Percentiles rank a stretch among this genome's conserved stretches.
Evolutionary conservation across 2,888 invertebrate genomes (phyloP).

Genomic region (Epirrhoe alternata): DNA sequence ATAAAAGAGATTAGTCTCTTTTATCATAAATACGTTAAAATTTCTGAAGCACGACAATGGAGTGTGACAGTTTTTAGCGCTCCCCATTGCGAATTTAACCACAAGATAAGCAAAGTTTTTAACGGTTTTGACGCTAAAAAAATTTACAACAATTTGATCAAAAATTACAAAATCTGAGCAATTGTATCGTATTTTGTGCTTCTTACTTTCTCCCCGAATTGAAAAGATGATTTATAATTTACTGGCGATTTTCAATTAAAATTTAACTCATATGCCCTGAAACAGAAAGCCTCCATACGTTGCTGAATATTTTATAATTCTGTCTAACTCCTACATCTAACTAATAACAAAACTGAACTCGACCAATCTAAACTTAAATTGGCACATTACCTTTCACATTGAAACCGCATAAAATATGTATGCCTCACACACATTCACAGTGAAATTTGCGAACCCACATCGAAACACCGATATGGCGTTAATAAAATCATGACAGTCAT

Average conservation of each 20-base stretch:
- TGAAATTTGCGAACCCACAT: slow-evolving; percentile 64
- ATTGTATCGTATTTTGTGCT: background rate
- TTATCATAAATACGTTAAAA: slow-evolving; percentile 63
- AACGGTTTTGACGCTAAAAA: slow-evolving; percentile 22
- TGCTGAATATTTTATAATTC: slow-evolving; percentile 66
- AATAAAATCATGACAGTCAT: slow-evolving; percentile 83
- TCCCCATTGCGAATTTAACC: slow-evolving; percentile 36
- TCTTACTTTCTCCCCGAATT: slow-evolving; percentile 32
- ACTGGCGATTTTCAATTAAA: slow-evolving; percentile 67
- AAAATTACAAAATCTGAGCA: background rate
- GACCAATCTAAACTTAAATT: slow-evolving; percentile 68
- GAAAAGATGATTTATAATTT: slow-evolving; percentile 52
- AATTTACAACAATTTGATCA: background rate
- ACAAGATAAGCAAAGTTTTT: slow-evolving; percentile 22
- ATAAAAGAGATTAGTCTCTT: slow-evolving; percentile 73
- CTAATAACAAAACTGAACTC: slow-evolving; percentile 66
- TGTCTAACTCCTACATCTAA: slow-evolving; percentile 68
- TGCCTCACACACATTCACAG: slow-evolving; percentile 55
- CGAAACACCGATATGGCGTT: slow-evolving; percentile 73
- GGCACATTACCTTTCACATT: slow-evolving; percentile 69
- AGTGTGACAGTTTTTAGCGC: slow-evolving; percentile 38
- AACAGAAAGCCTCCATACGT: slow-evolving; percentile 63
- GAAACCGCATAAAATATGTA: slow-evolving; percentile 70
- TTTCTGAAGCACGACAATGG: slow-evolving; percentile 47
- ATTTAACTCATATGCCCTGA: slow-evolving; percentile 66